phyloP scores from a whole-genome alignment of 2,113 vertebrate genomes.

The Coregonus clupeaformis region DNA sequence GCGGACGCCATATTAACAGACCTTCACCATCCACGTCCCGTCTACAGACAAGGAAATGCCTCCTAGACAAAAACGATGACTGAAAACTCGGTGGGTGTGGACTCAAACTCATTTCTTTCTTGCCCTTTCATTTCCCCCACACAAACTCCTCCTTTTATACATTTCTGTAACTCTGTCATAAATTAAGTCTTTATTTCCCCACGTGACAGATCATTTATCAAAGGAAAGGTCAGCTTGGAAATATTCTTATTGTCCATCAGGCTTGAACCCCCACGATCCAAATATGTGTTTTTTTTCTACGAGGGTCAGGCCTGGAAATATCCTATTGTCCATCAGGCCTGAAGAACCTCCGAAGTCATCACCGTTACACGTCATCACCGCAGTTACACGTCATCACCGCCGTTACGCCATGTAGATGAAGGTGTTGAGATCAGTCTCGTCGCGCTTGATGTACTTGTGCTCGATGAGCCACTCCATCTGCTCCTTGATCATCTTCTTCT shows the following conservation, averaged over 20 bases:
- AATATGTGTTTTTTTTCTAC: neutral
- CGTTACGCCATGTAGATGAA: slow-evolving; percentile 98
- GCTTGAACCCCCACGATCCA: slow-evolving; percentile 30
- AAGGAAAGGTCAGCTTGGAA: slow-evolving; percentile 48
- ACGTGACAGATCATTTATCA: slow-evolving; percentile 20
- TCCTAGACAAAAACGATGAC: slow-evolving; percentile 41
- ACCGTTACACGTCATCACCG: neutral
- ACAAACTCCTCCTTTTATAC: slow-evolving; percentile 47
- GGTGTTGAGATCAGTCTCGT: slow-evolving; percentile 97
- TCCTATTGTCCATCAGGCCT: slow-evolving; percentile 59
- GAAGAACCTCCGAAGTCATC: slow-evolving; percentile 28
- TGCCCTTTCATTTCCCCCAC: no score
- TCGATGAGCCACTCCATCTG: slow-evolving; percentile 99
- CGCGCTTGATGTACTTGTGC: slow-evolving; percentile 98
- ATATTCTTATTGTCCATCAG: slow-evolving; percentile 56
- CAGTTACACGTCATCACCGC: slow-evolving; percentile 20
- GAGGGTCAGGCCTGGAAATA: slow-evolving; percentile 51
- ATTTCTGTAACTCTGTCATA: slow-evolving; percentile 40
- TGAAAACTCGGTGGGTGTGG: slow-evolving; percentile 45
- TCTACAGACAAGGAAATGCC: slow-evolving; percentile 36
- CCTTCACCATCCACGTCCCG: slow-evolving; percentile 16
- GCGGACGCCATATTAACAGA: slow-evolving; percentile 8
- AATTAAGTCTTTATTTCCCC: slow-evolving; percentile 51
- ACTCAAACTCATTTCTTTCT: slow-evolving; percentile 1
- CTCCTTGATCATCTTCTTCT: slow-evolving; percentile 99